Percentiles rank a stretch among this genome's conserved stretches.
These are phyloP conservation scores for Drosophila mojavensis DNA, from an alignment of 1,140 invertebrate genomes.

Conservation along the genomic window DNA sequence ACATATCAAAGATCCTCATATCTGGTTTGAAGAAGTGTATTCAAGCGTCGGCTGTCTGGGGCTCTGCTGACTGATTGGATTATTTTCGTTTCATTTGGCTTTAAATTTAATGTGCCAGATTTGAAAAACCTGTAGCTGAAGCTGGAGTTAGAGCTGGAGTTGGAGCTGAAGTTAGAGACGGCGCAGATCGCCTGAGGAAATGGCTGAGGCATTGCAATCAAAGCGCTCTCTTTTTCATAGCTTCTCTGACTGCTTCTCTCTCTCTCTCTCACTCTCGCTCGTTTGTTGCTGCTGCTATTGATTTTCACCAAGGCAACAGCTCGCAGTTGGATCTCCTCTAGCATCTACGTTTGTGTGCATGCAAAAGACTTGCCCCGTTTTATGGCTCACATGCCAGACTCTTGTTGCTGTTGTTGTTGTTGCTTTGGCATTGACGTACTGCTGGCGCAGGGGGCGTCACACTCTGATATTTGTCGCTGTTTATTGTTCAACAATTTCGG, in stretches of 20 bases:
- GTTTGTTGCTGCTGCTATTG: slow-evolving; percentile 54
- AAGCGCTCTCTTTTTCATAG: slow-evolving; percentile 30
- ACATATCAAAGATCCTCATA: too few relatives aligned
- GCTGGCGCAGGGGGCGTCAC: slow-evolving; percentile 57
- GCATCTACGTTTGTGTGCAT: background rate
- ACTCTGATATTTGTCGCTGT: slow-evolving; percentile 79
- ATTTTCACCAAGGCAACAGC: slow-evolving; percentile 64
- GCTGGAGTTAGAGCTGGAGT: slow-evolving; percentile 35
- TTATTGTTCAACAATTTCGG: slow-evolving; percentile 56
- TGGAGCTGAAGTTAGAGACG: slow-evolving; percentile 29
- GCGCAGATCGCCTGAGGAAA: slow-evolving; percentile 65
- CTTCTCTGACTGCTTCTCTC: slow-evolving; percentile 1
- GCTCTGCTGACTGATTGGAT: slow-evolving; percentile 50
- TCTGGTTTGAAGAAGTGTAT: slow-evolving; percentile 36
- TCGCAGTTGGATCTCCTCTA: slow-evolving; percentile 11
- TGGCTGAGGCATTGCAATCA: slow-evolving; percentile 59
- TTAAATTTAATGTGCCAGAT: slow-evolving; percentile 79
- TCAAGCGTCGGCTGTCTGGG: background rate
- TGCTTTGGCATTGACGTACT: slow-evolving; percentile 63
- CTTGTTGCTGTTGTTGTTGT: slow-evolving; percentile 41
- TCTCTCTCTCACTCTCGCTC: too few relatives aligned
- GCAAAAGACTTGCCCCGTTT: slow-evolving; percentile 63
- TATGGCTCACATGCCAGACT: slow-evolving; percentile 23
- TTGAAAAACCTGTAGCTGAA: slow-evolving; percentile 71
- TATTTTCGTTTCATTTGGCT: slow-evolving; percentile 77